A percentile compares a stretch with the other conserved stretches of the same genome.
phyloP scores from a whole-genome alignment of 2,888 invertebrate genomes.

The Drosophila eohydei region DNA sequence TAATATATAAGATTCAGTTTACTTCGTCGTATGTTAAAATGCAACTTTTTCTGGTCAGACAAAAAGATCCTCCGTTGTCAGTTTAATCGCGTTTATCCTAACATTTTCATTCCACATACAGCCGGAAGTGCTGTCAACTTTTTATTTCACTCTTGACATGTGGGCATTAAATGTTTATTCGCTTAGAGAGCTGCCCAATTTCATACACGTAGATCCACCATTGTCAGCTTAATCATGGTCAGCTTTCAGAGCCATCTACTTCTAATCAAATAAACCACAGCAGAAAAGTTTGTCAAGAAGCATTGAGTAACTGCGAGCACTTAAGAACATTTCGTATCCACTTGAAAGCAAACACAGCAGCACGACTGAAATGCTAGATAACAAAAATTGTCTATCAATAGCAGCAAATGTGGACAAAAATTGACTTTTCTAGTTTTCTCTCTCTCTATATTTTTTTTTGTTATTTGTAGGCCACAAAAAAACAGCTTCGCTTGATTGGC shows the following conservation, averaged over 20 bases:
- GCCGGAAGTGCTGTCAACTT: constrained; percentile 9
- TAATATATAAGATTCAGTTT: neutral
- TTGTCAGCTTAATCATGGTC: constrained; percentile 25
- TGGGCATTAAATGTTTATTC: constrained; percentile 16
- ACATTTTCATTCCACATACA: neutral
- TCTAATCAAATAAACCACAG: constrained; percentile 6
- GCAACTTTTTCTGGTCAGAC: neutral
- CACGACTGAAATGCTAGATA: constrained; percentile 40
- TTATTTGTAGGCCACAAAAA: constrained; percentile 65
- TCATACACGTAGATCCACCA: constrained; percentile 12
- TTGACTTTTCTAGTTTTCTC: constrained; percentile 57
- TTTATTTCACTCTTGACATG: constrained; percentile 1
- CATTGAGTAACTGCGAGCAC: constrained; percentile 26
- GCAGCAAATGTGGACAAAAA: constrained; percentile 51
- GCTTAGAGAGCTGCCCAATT: constrained; percentile 5
- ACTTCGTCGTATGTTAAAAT: neutral
- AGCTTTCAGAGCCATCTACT: constrained; percentile 9
- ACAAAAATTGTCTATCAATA: constrained; percentile 58
- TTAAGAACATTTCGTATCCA: constrained; percentile 43
- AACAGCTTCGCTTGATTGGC: constrained; percentile 52
- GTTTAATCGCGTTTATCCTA: constrained; percentile 5
- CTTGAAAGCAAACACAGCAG: constrained; percentile 19
- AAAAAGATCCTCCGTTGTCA: constrained; percentile 8
- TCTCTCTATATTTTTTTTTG: constrained; percentile 29
- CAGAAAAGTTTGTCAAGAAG: constrained; percentile 21